These are phyloP conservation scores for Sepiola atlantica DNA, from an alignment of 2,888 invertebrate genomes.

Conservation along the genomic window DNA sequence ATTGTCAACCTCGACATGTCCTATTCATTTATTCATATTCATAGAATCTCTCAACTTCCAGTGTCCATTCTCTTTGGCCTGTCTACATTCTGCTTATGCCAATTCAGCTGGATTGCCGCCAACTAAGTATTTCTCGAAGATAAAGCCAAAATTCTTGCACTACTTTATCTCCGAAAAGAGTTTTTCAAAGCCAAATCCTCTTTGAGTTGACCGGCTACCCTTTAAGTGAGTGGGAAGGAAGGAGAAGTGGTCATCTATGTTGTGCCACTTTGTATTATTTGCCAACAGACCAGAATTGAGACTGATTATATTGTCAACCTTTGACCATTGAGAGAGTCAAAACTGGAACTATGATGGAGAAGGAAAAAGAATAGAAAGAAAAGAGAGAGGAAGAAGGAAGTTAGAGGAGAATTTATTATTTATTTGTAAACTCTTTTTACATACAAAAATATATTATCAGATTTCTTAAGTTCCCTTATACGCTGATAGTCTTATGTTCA, in stretches of 20 bases:
- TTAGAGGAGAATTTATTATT: too few species aligned
- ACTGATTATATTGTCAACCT: not conserved
- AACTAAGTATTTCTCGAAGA: not conserved
- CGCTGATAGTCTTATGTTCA: too few species aligned
- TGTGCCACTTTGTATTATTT: not conserved
- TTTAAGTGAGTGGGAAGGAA: not conserved
- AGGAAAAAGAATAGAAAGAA: too few species aligned
- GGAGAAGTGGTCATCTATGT: not conserved
- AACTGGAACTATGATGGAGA: not conserved
- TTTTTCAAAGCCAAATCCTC: not conserved
- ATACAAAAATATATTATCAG: too few species aligned
- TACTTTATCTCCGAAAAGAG: not conserved
- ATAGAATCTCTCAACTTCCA: not conserved
- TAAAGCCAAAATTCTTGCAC: not conserved
- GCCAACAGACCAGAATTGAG: not conserved
- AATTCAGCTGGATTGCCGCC: not conserved
- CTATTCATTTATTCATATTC: not conserved
- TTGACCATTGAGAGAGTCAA: not conserved
- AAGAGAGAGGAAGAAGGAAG: too few species aligned
- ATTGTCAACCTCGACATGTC: too few species aligned
- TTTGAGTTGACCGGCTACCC: not conserved
- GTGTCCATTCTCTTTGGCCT: not conserved
- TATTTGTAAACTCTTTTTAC: too few species aligned
- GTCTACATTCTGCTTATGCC: not conserved
- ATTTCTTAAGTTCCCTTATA: too few species aligned